Percentiles rank a stretch among this genome's conserved stretches.
These are phyloP conservation scores for Bombus pascuorum DNA, from an alignment of 1,140 invertebrate species.

Conservation along the genomic window DNA sequence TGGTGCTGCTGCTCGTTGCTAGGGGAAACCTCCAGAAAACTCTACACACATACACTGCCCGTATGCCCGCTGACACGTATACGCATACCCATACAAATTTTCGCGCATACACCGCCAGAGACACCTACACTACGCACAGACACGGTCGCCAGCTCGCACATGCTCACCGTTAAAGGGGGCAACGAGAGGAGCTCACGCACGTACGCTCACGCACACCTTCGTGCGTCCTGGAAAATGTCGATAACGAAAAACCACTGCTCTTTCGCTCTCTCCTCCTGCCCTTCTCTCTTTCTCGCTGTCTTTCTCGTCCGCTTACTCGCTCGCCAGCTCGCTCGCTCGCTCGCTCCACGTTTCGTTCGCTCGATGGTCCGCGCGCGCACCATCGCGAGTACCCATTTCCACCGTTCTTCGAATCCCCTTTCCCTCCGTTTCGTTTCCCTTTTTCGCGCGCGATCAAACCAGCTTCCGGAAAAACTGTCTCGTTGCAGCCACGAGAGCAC, in stretches of 20 bases:
- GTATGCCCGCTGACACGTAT: constrained; percentile 51
- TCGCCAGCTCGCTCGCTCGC: constrained; percentile 15
- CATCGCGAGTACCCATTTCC: not conserved
- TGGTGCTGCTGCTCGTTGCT: constrained; percentile 79
- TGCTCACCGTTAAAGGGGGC: constrained; percentile 46
- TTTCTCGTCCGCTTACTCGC: constrained; percentile 23
- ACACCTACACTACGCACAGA: constrained; percentile 49
- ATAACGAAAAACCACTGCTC: constrained; percentile 81
- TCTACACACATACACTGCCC: constrained; percentile 72
- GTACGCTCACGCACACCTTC: constrained; percentile 70
- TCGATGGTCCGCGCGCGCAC: constrained; percentile 1
- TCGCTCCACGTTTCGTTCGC: constrained; percentile 22
- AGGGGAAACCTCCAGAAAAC: constrained; percentile 83
- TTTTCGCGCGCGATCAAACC: constrained; percentile 16
- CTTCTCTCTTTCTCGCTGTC: not conserved
- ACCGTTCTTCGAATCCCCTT: not conserved
- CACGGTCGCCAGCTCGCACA: constrained; percentile 27
- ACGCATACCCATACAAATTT: constrained; percentile 60
- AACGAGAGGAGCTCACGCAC: constrained; percentile 67
- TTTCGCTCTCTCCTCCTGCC: constrained; percentile 50
- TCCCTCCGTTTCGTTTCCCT: constrained; percentile 16
- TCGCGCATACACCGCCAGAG: constrained; percentile 48
- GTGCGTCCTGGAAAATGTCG: constrained; percentile 79
- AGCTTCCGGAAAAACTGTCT: constrained; percentile 55
- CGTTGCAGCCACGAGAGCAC: constrained; percentile 7